Evolutionary conservation across 2,113 vertebrate genomes (phyloP).

Genomic region (Gobiocypris rarus): DNA sequence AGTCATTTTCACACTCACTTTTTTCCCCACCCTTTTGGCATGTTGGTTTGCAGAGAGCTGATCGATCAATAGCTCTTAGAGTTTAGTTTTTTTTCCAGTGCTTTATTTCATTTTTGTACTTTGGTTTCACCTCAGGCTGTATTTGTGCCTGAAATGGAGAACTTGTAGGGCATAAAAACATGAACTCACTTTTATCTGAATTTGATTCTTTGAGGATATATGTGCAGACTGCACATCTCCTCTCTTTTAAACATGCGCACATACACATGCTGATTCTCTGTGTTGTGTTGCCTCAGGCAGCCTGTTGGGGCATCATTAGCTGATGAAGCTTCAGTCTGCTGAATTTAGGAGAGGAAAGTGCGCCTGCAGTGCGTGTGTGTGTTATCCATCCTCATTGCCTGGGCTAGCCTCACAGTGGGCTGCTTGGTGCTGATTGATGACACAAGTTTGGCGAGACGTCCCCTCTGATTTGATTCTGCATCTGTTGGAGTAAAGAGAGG

Average conservation of each 20-base stretch:
- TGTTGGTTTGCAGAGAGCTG: slow-evolving; percentile 20
- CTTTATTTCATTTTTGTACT: slow-evolving; percentile 68
- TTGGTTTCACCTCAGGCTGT: slow-evolving; percentile 51
- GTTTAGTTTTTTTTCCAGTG: slow-evolving; percentile 66
- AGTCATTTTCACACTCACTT: slow-evolving; percentile 33
- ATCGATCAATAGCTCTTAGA: slow-evolving; percentile 65
- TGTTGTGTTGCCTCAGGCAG: slow-evolving; percentile 41
- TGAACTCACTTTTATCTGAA: neutral
- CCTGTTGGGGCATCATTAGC: slow-evolving; percentile 49
- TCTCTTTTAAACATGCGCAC: neutral
- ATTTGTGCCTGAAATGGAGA: neutral
- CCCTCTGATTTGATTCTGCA: slow-evolving; percentile 46
- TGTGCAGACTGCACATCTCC: neutral
- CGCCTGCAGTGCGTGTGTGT: slow-evolving; percentile 2
- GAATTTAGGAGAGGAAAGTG: slow-evolving; percentile 33
- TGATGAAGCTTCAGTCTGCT: slow-evolving; percentile 23
- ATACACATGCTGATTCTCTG: slow-evolving; percentile 26
- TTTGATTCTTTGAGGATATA: slow-evolving; percentile 19
- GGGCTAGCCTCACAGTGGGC: slow-evolving; percentile 30
- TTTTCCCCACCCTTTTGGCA: neutral
- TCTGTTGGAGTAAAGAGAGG: slow-evolving; percentile 43
- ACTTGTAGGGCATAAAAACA: neutral
- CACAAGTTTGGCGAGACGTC: slow-evolving; percentile 39
- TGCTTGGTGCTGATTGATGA: slow-evolving; percentile 45
- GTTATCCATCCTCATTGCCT: slow-evolving; percentile 32